These are phyloP conservation scores for Lepidochrysops patricia DNA, from an alignment of 2,888 invertebrate species.

Conservation along the genomic window DNA sequence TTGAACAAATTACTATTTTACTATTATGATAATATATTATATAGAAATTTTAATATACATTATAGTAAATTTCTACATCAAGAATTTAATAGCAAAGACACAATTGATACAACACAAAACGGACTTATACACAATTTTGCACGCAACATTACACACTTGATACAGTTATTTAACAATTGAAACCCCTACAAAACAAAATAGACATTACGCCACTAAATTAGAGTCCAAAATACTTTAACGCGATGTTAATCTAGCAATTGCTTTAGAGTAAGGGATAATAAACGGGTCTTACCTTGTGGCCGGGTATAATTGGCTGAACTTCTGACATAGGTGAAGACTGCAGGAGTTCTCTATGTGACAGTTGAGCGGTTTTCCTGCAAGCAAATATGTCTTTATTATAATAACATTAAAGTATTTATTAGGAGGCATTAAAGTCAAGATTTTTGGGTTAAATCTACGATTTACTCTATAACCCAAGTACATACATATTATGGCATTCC, in stretches of 20 bases:
- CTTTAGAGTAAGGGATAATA: slow-evolving; percentile 10
- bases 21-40: too few species aligned
- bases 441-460: not conserved
- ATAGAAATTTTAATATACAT: too few species aligned
- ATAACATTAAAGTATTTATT: slow-evolving; percentile 13
- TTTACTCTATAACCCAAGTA: too few species aligned
- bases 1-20: too few species aligned
- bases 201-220: not conserved
- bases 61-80: too few species aligned
- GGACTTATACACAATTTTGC: slow-evolving; percentile 1
- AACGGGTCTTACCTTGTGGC: slow-evolving; percentile 72
- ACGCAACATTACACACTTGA: slow-evolving; percentile 4
- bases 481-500: not conserved
- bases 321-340: slow-evolving; percentile 90
- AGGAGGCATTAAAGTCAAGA: not conserved
- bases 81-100: too few species aligned
- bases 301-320: slow-evolving; percentile 88
- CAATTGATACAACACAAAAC: not conserved
- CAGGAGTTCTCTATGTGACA: slow-evolving; percentile 81
- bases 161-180: slow-evolving; percentile 6
- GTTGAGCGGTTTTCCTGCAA: slow-evolving; percentile 77
- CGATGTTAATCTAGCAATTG: not conserved
- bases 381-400: not conserved
- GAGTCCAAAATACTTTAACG: not conserved
- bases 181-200: not conserved